Base-by-base conservation (phyloP, 1,140 invertebrate genomes). In the Orussus abietinus region DNA sequence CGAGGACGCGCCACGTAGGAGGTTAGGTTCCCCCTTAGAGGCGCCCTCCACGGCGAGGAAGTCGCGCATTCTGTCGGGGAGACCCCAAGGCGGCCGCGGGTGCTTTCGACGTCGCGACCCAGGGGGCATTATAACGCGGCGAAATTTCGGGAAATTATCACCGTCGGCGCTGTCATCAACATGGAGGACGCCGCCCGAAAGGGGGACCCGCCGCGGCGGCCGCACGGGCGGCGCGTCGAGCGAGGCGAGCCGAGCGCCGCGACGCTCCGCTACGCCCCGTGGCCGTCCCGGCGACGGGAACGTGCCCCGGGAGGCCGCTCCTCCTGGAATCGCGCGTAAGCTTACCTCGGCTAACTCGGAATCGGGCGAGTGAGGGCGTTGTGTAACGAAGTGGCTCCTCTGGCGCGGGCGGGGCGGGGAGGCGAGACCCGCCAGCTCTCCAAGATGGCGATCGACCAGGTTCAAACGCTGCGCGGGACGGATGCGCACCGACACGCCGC, bases 121-220 rank as follows among this genome's bases (percentile, higher is more conserved):
- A 80, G 79, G 80, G 79, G 80, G 79, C 79, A 80, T 81, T 79
- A 80, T n/a, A n/a, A n/a, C n/a, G 76, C 75, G 67, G 76, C 75
- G 77, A 80, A 81, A 79, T 79, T 80, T 79, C 78, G 68, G 60
- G 73, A 79, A 80, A 80, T 80, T 78, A 80, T 78, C 79, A 80
- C 79, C 66, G 78, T 77, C 77, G 79, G 80, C 80, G 80, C 80
- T 80, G 80, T 77, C 77, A 80, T 79, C 80, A 80, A 80, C 75
- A 78, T 80, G 77, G 77, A 69, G 66, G 66, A 60, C 57, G 56
- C 57, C 58, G 49, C 46, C 32, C 47, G 43, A 52, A 54, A n/a
- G n/a, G n/a, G 51, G 50, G 54, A 56, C 40, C 52, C 42, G 51
- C 47, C 49, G 49, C 43, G 44, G 45, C 28, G 45, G 53, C 42